phyloP scores from a whole-genome alignment of 2,888 invertebrate species.

The Eristalis tenax region DNA sequence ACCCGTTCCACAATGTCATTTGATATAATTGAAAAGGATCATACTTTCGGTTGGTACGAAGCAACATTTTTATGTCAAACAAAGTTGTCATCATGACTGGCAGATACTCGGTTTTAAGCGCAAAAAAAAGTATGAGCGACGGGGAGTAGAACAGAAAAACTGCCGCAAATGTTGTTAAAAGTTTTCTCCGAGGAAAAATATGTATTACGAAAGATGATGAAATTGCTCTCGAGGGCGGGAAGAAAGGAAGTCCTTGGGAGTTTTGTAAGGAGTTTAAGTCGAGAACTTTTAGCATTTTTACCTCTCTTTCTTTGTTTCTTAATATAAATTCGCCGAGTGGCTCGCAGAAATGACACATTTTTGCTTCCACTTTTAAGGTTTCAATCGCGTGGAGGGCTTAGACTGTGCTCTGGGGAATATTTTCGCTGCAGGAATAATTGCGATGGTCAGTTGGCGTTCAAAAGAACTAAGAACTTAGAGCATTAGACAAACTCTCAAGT shows the following conservation, averaged over 20 bases:
- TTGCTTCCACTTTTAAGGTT: not conserved
- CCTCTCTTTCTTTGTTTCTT: not conserved
- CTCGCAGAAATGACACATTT: not conserved
- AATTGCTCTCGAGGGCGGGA: conserved; percentile 29
- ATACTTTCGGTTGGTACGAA: conserved; percentile 55
- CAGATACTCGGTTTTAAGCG: conserved; percentile 47
- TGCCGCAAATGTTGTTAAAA: conserved; percentile 58
- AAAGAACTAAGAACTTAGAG: no score
- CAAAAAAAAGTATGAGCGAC: not conserved
- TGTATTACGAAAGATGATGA: conserved; percentile 44
- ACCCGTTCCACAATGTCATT: conserved; percentile 56
- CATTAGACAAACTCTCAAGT: no score
- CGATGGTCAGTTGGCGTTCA: no score
- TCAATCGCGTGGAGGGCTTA: not conserved
- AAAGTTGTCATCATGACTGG: conserved; percentile 66
- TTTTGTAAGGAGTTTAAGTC: conserved; percentile 19
- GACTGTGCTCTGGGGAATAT: not conserved
- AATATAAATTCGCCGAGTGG: not conserved
- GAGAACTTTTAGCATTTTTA: conserved; percentile 31
- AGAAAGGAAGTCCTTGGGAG: conserved; percentile 7
- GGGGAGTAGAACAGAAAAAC: not conserved
- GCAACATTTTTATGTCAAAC: conserved; percentile 53
- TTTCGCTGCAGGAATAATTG: not conserved
- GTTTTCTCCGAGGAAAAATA: conserved; percentile 38
- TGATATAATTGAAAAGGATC: conserved; percentile 69